Conservation (phyloP, 2,797 vertebrate genomes). For the Falco novaeseelandiae region DNA sequence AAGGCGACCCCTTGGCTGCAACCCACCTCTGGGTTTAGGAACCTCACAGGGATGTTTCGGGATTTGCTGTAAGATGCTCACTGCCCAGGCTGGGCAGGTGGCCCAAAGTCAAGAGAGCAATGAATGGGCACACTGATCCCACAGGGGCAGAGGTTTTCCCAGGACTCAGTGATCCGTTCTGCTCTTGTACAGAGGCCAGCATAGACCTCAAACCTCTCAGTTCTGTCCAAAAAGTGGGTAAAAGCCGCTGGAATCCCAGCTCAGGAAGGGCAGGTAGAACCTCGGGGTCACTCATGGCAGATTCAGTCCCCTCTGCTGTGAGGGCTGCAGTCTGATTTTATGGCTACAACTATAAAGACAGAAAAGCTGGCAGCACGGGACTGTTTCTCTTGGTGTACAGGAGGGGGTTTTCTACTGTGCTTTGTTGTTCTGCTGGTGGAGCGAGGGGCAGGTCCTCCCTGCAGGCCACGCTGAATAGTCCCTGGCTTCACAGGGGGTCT, state of each 20-base stretch:
- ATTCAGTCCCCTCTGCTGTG: accelerated
- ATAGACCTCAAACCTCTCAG: not conserved
- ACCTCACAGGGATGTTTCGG: accelerated
- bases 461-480: not conserved
- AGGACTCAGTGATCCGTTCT: not conserved
- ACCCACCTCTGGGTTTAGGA: not conserved
- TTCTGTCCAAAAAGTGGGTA: not conserved
- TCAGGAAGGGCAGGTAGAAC: not conserved
- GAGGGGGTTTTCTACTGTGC: not conserved
- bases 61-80: not conserved
- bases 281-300: not conserved
- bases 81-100: not conserved
- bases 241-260: not conserved
- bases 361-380: not conserved
- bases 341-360: not conserved
- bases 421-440: not conserved
- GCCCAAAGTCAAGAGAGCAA: not conserved
- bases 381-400: not conserved
- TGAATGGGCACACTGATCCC: not conserved
- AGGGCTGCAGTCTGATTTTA: not conserved
- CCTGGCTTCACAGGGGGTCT: not conserved
- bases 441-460: not conserved
- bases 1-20: not conserved
- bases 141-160: not conserved
- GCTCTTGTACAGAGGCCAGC: not conserved